A percentile compares a stretch with the other conserved stretches of the same genome.
phyloP scores from a whole-genome alignment of 2,888 invertebrate species.

The Zootermopsis nevadensis region DNA sequence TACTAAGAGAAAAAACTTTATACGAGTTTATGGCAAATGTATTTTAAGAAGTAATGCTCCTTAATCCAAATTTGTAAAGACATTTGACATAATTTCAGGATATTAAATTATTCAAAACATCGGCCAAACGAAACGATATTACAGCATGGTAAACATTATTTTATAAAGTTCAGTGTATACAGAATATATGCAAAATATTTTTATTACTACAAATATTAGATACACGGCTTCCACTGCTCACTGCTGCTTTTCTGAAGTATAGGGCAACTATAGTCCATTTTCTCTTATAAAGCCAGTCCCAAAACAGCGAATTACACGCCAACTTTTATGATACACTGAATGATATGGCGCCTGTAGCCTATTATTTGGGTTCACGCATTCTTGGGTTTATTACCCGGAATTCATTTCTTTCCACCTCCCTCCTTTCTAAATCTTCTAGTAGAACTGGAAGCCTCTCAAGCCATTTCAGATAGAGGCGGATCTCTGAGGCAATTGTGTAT shows the following conservation, averaged over 20 bases:
- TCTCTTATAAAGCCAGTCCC: too few relatives aligned
- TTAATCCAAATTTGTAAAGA: background rate
- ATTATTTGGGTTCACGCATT: background rate
- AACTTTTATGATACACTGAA: background rate
- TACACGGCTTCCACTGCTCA: too few relatives aligned
- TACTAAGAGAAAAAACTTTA: background rate
- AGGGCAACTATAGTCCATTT: too few relatives aligned
- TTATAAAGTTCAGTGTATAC: background rate
- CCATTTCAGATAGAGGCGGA: background rate
- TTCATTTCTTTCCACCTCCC: background rate
- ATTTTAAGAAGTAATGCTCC: background rate
- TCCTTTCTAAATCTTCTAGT: background rate
- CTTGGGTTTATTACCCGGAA: background rate
- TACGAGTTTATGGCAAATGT: background rate
- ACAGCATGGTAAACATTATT: background rate
- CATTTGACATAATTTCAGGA: slow-evolving; percentile 10
- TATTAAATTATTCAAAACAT: background rate
- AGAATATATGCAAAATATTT: too few relatives aligned
- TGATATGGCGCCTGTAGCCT: background rate
- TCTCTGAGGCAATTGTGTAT: background rate
- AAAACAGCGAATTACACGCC: background rate
- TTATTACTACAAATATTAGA: too few relatives aligned
- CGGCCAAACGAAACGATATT: background rate
- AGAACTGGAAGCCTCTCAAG: background rate
- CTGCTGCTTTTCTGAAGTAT: too few relatives aligned